These are phyloP conservation scores for Brachyrhaphis roseni DNA, from an alignment of 2,797 vertebrate species.

Conservation along the genomic window DNA sequence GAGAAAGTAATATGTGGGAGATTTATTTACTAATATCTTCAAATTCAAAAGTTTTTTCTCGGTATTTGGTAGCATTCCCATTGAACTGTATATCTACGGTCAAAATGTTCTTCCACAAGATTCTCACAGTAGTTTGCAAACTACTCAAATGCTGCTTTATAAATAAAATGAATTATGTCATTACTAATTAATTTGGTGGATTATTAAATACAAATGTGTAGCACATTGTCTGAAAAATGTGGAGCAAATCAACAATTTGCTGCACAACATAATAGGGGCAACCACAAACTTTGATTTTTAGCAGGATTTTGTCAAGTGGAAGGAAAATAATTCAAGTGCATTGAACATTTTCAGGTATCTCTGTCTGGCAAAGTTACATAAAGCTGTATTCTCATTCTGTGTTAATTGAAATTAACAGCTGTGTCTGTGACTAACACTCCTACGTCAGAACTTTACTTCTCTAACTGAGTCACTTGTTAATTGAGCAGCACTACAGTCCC, in stretches of 20 bases:
- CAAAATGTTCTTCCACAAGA: not conserved
- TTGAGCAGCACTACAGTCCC: not conserved
- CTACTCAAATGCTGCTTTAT: not conserved
- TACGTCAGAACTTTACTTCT: not conserved
- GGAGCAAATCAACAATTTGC: not conserved
- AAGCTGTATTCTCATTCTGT: not conserved
- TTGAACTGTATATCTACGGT: not conserved
- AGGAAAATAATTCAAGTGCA: not conserved
- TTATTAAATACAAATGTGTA: not conserved
- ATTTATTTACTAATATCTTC: not conserved
- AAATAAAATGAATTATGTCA: not conserved
- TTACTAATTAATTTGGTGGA: not conserved
- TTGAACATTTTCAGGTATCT: not conserved
- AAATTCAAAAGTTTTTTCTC: not conserved
- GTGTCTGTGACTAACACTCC: constrained; percentile 4
- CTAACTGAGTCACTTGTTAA: not conserved
- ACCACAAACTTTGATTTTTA: not conserved
- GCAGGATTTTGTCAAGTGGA: not conserved
- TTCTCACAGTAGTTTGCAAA: not conserved
- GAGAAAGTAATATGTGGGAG: not conserved
- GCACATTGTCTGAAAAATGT: not conserved
- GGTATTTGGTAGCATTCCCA: not conserved
- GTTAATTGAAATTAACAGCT: not conserved
- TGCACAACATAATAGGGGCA: not conserved
- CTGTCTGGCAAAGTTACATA: not conserved